Evolutionary conservation across 1,140 invertebrate genomes (phyloP).

Genomic region (Drosophila repleta): DNA sequence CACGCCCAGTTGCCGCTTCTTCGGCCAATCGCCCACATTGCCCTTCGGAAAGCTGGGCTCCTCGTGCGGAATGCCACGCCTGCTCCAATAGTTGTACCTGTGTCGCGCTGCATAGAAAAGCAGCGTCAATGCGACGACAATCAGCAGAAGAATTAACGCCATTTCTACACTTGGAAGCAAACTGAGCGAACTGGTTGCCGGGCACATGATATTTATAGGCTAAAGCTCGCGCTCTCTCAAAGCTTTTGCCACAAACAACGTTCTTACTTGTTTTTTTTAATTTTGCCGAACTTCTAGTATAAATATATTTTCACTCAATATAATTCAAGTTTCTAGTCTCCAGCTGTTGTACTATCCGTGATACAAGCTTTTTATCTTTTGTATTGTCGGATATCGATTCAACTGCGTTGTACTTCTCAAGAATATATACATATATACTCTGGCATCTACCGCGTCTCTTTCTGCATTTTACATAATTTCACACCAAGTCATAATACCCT

Average conservation of each 20-base stretch:
- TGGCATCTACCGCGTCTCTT: too few species aligned
- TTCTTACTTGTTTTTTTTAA: too few species aligned
- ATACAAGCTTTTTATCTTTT: too few species aligned
- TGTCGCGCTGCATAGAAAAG: conserved; percentile 46
- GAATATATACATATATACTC: too few species aligned
- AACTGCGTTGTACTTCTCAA: too few species aligned
- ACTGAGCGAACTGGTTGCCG: conserved; percentile 27
- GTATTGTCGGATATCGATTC: too few species aligned
- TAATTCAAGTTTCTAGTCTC: too few species aligned
- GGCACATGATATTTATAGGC: conserved; percentile 25
- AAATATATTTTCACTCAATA: too few species aligned
- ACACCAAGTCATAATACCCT: too few species aligned
- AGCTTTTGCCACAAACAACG: conserved; percentile 3
- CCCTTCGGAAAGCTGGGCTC: conserved; percentile 48
- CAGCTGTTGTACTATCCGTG: too few species aligned
- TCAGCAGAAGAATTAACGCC: conserved; percentile 43
- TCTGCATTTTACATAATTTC: too few species aligned
- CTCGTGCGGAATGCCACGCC: conserved; percentile 61
- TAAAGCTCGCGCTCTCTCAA: conserved; percentile 16
- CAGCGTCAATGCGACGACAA: conserved; percentile 43
- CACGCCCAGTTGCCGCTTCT: conserved; percentile 63
- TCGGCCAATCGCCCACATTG: conserved; percentile 78
- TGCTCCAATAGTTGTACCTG: conserved; percentile 70
- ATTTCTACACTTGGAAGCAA: conserved; percentile 15
- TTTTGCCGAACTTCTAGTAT: too few species aligned